A percentile compares a stretch with the other conserved stretches of the same genome.
These are phyloP conservation scores for Ormyrus labotus DNA, from an alignment of 2,888 invertebrate genomes.

Conservation along the genomic window DNA sequence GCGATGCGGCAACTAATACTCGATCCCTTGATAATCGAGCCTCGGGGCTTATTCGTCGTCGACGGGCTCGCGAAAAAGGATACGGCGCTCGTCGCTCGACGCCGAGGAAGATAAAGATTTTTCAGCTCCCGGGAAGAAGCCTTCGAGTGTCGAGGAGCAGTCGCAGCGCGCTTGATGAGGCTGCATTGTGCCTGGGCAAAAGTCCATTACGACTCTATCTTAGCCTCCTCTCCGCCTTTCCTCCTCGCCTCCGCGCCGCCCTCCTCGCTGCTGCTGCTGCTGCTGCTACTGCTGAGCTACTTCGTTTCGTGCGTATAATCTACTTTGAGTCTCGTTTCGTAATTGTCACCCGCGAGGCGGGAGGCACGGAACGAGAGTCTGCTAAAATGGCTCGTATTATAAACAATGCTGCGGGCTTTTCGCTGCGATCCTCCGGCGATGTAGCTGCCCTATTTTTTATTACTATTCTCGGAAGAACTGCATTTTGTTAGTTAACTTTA, in stretches of 20 bases:
- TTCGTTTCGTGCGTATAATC: constrained; percentile 28
- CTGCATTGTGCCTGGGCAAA: constrained; percentile 35
- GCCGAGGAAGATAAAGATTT: constrained; percentile 29
- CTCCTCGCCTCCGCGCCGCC: no score
- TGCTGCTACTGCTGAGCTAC: not conserved
- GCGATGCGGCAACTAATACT: not conserved
- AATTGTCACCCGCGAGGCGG: not conserved
- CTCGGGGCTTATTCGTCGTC: constrained; percentile 27
- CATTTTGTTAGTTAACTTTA: no score
- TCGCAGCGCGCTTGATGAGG: constrained; percentile 11
- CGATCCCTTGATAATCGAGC: constrained; percentile 63
- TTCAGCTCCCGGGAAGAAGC: constrained; percentile 18
- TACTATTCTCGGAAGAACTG: no score
- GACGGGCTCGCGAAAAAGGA: not conserved
- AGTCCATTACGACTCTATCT: constrained; percentile 38
- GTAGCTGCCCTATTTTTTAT: no score
- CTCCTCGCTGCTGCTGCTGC: no score
- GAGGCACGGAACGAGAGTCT: constrained; percentile 12
- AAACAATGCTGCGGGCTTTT: no score
- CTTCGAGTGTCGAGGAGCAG: constrained; percentile 12
- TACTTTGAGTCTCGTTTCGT: not conserved
- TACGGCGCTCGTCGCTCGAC: not conserved
- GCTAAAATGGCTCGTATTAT: not conserved
- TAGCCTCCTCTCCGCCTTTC: no score
- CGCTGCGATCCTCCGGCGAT: no score